Conservation (phyloP, 2,797 vertebrate species). For the Anguilla megastoma region DNA sequence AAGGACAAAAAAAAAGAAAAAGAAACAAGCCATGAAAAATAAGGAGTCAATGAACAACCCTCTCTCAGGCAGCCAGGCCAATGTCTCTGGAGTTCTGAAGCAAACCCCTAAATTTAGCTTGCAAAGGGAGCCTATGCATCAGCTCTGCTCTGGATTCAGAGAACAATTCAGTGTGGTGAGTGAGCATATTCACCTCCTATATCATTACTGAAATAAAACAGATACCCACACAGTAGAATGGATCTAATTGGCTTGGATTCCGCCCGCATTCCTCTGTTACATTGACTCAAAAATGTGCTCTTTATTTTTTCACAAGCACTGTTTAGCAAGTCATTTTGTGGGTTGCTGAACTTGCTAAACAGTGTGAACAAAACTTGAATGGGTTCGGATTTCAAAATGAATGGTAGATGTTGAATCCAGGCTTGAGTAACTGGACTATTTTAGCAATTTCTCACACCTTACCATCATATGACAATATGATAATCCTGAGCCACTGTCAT, state of each 20-base stretch:
- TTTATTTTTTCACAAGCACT: background rate
- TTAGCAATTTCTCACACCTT: background rate
- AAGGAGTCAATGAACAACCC: background rate
- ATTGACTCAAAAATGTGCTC: background rate
- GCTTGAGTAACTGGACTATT: background rate
- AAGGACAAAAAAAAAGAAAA: background rate
- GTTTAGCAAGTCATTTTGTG: background rate
- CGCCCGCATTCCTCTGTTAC: background rate
- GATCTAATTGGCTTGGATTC: background rate
- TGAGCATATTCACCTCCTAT: background rate
- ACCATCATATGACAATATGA: background rate
- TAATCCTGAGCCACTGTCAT: background rate
- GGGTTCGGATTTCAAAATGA: background rate
- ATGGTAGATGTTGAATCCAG: background rate
- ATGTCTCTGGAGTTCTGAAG: background rate
- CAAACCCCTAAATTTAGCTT: slow-evolving; percentile 2
- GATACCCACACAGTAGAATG: background rate
- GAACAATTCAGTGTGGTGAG: background rate
- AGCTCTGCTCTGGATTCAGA: background rate
- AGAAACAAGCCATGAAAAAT: background rate
- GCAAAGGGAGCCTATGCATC: background rate
- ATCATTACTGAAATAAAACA: background rate
- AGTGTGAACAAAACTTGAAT: background rate
- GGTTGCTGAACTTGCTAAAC: background rate
- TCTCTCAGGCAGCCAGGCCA: background rate